These are phyloP conservation scores for Turnix velox DNA, from an alignment of 2,113 vertebrate genomes.

Conservation along the genomic window DNA sequence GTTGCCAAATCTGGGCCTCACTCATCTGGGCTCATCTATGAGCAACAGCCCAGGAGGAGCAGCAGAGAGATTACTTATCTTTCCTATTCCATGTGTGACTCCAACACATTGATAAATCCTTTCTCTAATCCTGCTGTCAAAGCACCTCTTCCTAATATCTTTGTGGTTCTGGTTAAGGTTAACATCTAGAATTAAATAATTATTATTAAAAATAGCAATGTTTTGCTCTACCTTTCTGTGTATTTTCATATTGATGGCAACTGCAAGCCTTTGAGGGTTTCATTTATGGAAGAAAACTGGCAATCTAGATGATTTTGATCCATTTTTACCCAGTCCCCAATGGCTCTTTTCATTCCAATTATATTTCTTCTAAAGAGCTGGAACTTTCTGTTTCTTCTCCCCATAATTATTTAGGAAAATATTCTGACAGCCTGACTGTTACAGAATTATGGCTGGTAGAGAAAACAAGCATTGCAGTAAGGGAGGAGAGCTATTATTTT, in stretches of 20 bases:
- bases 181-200: background rate
- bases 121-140: background rate
- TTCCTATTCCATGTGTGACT: background rate
- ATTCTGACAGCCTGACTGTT: background rate
- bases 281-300: background rate
- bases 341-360: background rate
- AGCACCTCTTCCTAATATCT: background rate
- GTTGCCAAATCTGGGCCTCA: background rate
- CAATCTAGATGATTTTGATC: background rate
- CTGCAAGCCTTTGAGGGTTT: background rate
- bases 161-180: background rate
- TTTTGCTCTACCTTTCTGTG: background rate
- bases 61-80: background rate
- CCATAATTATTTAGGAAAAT: background rate
- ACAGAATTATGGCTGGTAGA: background rate
- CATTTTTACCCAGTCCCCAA: background rate
- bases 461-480: background rate
- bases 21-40: background rate
- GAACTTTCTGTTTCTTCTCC: background rate
- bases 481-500: background rate
- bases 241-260: background rate
- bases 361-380: background rate
- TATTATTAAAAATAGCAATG: background rate
- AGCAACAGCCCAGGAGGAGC: background rate
- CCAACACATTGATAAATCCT: background rate